phyloP scores from a whole-genome alignment of 2,113 vertebrate genomes.

The Tauraco erythrolophus region DNA sequence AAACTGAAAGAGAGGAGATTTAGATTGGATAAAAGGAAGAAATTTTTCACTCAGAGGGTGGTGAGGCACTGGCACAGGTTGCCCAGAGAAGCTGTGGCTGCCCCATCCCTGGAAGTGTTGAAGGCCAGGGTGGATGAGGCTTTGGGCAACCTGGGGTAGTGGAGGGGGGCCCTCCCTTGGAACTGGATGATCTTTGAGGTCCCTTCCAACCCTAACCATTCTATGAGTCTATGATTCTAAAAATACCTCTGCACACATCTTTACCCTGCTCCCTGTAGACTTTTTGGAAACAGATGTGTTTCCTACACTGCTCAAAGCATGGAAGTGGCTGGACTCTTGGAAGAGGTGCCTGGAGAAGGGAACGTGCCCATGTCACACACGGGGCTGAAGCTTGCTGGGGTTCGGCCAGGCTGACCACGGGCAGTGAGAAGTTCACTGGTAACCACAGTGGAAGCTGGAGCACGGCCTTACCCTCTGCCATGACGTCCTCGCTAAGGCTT shows the following conservation, averaged over 20 bases:
- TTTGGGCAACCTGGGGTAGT: no score
- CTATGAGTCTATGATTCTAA: neutral
- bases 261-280: neutral
- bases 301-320: accelerated
- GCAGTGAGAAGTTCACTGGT: neutral
- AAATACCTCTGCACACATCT: neutral
- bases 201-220: no score
- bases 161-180: no score
- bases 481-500: neutral
- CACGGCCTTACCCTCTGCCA: neutral
- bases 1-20: no score
- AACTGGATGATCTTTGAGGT: no score
- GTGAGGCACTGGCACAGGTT: no score
- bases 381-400: neutral
- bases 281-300: neutral
- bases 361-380: accelerated
- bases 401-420: neutral
- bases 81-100: no score
- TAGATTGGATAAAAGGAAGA: no score
- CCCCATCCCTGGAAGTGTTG: no score
- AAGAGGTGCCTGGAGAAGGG: neutral
- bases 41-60: no score
- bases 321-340: neutral
- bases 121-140: no score
- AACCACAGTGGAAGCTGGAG: neutral